phyloP scores from a whole-genome alignment of 2,888 invertebrate species.

The Odontomyia ornata region DNA sequence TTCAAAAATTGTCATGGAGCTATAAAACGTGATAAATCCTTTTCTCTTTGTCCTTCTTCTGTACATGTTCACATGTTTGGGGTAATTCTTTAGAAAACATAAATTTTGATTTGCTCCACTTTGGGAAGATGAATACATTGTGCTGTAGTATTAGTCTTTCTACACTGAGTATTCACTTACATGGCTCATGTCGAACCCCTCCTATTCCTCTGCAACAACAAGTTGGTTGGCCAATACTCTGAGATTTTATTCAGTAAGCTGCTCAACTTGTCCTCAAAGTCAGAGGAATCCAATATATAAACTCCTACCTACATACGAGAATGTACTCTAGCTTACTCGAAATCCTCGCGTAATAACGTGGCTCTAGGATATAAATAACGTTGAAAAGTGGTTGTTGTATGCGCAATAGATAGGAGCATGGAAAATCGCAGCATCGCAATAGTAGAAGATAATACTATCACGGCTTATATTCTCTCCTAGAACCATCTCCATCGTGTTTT shows the following conservation, averaged over 20 bases:
- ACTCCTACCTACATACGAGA: neutral
- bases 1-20: too few species aligned
- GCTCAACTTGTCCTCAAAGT: slow-evolving; percentile 33
- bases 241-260: slow-evolving; percentile 4
- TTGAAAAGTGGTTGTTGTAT: neutral
- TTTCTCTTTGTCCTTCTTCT: too few species aligned
- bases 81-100: neutral
- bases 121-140: neutral
- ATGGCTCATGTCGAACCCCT: neutral
- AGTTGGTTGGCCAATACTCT: neutral
- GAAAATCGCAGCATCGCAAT: too few species aligned
- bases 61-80: neutral
- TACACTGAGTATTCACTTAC: neutral
- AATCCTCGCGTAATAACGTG: slow-evolving; percentile 16
- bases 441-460: neutral
- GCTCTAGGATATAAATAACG: slow-evolving; percentile 12
- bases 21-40: too few species aligned
- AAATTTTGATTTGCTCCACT: slow-evolving; percentile 26
- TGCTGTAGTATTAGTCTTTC: neutral
- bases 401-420: slow-evolving; percentile 2
- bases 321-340: neutral
- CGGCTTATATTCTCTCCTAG: slow-evolving; percentile 15
- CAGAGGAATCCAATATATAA: slow-evolving; percentile 19
- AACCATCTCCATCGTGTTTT: neutral
- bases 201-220: neutral